Evolutionary conservation across 1,140 invertebrate genomes (phyloP).

Genomic region (Calliopsis andreniformis): DNA sequence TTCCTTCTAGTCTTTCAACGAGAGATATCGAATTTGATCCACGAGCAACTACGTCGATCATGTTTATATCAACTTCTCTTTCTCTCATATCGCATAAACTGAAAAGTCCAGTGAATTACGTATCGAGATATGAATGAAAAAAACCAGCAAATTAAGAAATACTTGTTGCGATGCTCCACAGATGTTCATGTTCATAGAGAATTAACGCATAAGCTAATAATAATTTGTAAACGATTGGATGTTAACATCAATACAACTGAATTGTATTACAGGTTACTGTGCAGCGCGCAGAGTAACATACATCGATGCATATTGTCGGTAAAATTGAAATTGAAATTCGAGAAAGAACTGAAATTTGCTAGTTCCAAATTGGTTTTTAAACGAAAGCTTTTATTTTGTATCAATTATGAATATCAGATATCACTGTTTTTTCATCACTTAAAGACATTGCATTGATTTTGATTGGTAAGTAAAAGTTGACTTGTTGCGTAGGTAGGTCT

Average conservation of each 20-base stretch:
- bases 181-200: neutral
- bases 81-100: neutral
- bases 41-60: constrained; percentile 58
- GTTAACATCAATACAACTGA: neutral
- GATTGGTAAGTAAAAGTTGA: too few relatives aligned
- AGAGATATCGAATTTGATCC: constrained; percentile 66
- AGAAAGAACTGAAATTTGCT: neutral
- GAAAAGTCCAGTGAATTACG: neutral
- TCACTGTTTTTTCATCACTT: neutral
- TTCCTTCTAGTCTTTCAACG: constrained; percentile 61
- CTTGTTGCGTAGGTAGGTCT: too few relatives aligned
- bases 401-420: neutral
- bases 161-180: neutral
- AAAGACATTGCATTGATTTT: too few relatives aligned
- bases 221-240: neutral
- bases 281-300: neutral
- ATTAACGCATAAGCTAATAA: too few relatives aligned
- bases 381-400: neutral
- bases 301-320: neutral
- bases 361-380: neutral
- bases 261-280: neutral
- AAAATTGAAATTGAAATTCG: neutral
- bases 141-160: neutral
- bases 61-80: constrained; percentile 37
- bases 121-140: neutral